Base-by-base conservation (phyloP, 2,113 vertebrate species). In the Sinosuthora webbiana region DNA sequence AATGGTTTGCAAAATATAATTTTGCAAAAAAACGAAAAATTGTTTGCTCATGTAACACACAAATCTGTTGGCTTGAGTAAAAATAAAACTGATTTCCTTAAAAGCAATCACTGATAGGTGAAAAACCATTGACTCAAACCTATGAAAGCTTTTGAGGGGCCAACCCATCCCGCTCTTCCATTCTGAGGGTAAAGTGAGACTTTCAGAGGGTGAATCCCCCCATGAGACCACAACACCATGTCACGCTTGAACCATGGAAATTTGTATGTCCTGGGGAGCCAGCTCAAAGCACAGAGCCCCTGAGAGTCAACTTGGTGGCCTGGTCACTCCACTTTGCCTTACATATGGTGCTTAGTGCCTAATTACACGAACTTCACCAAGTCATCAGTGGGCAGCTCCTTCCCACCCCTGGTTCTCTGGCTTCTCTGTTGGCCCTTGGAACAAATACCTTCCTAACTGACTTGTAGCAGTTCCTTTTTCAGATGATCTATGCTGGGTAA, bases 241-340 rank as follows among this genome's bases (percentile, higher is more conserved):
- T 22, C 27, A 41, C 33, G 12, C 17, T 35, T 67, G 14, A 33
- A 52, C 4, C 35, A 23, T 9, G 28, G 25, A 52, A 13, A 44
- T 33, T 55, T 69, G 5, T 10, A 7, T 28, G 4, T 18, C 22
- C 31, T 20, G 15, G 17, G 17, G 13, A 74, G 1, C 10, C 31
- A 59, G 17, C 17, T 50, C 15, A 33, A 56, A 91, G 12, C 16
- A 63, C 15, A 39, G 33, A 67, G 7, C 18, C 21, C 18, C 21
- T 0, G 1, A 73, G 42, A 18, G 49, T 25, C 8, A 52, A 0
- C 4, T 4, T n/a, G 11, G 21, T 21, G 11, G 9, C 28, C 64
- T 56, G 5, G 42, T 79, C 1, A 2, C 19, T 49, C n/a, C 19
- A 17, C 12, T 35, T 86, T 59, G 9, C 11, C 27, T 83, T 71